Evolutionary conservation across 1,140 invertebrate genomes (phyloP), one percentile per base, ranked within the genome.

Genomic region (Eriocheir sinensis): DNA sequence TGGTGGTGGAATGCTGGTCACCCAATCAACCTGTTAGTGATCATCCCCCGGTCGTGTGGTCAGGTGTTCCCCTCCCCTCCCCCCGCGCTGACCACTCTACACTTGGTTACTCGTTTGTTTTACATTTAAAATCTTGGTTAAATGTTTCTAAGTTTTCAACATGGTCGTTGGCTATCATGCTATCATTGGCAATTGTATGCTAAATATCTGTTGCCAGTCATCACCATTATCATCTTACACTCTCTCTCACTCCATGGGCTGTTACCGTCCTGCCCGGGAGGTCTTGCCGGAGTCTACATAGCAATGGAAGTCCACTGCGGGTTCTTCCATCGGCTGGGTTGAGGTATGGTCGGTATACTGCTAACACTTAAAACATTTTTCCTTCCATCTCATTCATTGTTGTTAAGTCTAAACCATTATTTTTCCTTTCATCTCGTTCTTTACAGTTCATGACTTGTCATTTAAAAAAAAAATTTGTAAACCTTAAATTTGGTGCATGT

Each of bases 271-370:
- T 72, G 60, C 12, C 60, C n/a, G 60, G 60, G 60, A 72, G 60
- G 21, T 72, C 60, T 72, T 72, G 60, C 60, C n/a, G 60, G 21
- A 72, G 60, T 72, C 60, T 72, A 2, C 60, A 72, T n/a, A 72
- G 60, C 60, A 72, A 72, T 72, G 60, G 60, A 72, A 72, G 60
- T 27, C 60, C 60, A 72, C 60, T 72, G 60, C 60, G 27, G 60
- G 60, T 72, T 72, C 60, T 72, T 72, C 60, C 60, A 72, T n/a
- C 60, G 60, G 60, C 60, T 72, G 60, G 60, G 60, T 72, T 72
- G 60, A 72, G 60, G 60, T 72, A 72, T 72, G 60, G 27, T 72
- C 60, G 60, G 60, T 72, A 72, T 72, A 72, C 2, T 72, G 60
- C 60, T 72, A 72, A 72, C 60, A 72, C 27, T 27, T 72, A 21